phyloP scores from a whole-genome alignment of 2,888 invertebrate species.

The Oithona nana region DNA sequence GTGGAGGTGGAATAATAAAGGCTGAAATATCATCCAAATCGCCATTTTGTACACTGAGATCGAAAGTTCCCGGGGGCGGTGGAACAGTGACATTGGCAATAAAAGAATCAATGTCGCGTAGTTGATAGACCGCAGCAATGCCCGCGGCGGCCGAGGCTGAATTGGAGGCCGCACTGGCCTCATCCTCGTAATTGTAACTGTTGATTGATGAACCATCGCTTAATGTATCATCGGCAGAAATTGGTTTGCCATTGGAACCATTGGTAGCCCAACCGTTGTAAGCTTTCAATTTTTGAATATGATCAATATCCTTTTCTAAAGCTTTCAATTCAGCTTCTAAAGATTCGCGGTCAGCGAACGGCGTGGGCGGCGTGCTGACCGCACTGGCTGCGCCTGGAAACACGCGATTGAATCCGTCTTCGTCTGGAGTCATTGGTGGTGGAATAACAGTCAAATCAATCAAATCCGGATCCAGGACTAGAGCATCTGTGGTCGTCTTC shows the following conservation, averaged over 20 bases:
- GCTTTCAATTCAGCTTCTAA: slow-evolving; percentile 28
- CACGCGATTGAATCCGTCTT: slow-evolving; percentile 42
- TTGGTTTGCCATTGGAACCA: too few relatives aligned
- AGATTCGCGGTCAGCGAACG: slow-evolving; percentile 44
- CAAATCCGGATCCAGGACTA: slow-evolving; percentile 62
- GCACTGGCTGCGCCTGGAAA: slow-evolving; percentile 38
- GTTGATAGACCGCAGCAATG: slow-evolving; percentile 10
- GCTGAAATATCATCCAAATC: slow-evolving; percentile 45
- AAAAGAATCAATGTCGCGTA: slow-evolving; percentile 52
- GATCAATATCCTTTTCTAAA: slow-evolving; percentile 28
- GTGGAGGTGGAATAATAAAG: slow-evolving; percentile 62
- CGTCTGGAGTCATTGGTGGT: slow-evolving; percentile 65
- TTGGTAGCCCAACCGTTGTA: too few relatives aligned
- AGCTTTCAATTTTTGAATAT: not conserved
- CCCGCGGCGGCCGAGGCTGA: too few relatives aligned
- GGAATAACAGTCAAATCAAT: slow-evolving; percentile 73
- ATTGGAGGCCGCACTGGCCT: too few relatives aligned
- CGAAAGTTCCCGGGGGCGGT: slow-evolving; percentile 38
- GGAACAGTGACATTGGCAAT: slow-evolving; percentile 61
- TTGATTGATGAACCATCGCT: not conserved
- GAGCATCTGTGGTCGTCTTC: slow-evolving; percentile 24
- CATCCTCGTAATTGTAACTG: not conserved
- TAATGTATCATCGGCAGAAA: too few relatives aligned
- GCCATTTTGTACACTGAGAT: not conserved
- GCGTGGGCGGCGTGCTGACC: slow-evolving; percentile 50